Conservation (phyloP, 92 coral and sea anemone species). For the Porites cylindrica region DNA sequence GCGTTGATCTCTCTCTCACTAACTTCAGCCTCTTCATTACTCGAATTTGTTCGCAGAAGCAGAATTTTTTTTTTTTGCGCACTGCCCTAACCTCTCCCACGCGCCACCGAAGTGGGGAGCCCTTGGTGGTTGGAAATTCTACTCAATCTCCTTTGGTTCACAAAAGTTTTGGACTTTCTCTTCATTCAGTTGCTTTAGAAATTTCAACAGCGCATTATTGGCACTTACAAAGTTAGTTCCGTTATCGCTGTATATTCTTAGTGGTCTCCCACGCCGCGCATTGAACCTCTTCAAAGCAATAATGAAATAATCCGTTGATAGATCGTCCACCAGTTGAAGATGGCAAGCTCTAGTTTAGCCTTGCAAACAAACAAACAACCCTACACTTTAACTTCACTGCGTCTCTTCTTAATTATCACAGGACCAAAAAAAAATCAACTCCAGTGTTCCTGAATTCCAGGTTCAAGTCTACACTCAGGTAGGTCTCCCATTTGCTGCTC, state of each 20-base stretch:
- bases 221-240: neutral
- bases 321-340: constrained; percentile 43
- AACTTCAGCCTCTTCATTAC: constrained; percentile 11
- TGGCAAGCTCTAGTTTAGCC: constrained; percentile 37
- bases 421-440: constrained; percentile 44
- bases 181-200: too few species aligned
- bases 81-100: too few species aligned
- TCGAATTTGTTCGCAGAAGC: too few species aligned
- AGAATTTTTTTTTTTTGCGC: too few species aligned
- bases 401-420: constrained; percentile 46
- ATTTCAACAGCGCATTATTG: too few species aligned
- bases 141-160: too few species aligned
- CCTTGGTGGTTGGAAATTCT: too few species aligned
- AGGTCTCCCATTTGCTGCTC: constrained; percentile 41
- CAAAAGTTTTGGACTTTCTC: too few species aligned
- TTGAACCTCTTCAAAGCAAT: constrained; percentile 43
- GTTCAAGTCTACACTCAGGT: constrained; percentile 35
- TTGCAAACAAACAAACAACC: constrained; percentile 50
- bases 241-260: neutral
- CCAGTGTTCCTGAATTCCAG: constrained; percentile 43
- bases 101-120: too few species aligned
- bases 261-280: constrained; percentile 4
- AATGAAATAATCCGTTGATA: constrained; percentile 46
- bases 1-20: constrained; percentile 8
- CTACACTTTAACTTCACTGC: constrained; percentile 19